Evolutionary conservation across 1,140 invertebrate genomes (phyloP), one percentile per base, ranked within the genome.

Genomic region (Gerris buenoi): DNA sequence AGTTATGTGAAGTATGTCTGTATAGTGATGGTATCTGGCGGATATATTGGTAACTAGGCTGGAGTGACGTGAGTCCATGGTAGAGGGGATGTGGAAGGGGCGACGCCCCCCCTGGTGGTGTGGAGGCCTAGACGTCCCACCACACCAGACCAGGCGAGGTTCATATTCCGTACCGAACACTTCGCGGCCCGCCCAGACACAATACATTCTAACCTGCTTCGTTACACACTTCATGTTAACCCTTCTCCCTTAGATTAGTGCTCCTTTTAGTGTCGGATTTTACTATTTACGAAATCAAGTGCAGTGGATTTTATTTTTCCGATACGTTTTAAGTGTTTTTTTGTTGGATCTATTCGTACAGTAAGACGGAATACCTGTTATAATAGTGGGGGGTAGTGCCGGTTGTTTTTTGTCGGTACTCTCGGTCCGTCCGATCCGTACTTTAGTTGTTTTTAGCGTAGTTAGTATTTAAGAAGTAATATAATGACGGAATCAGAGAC

Each of bases 401-500:
- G 33, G 33, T 5, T 5, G 5, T 46, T 46, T 46, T 46, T 46
- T 10, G 5, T 46, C 33, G 5, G 33, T 46, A n/a, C n/a, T n/a
- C n/a, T n/a, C n/a, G n/a, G n/a, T n/a, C n/a, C n/a, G n/a, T n/a
- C n/a, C n/a, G n/a, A n/a, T n/a, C n/a, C n/a, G n/a, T n/a, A n/a
- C n/a, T n/a, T n/a, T n/a, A n/a, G n/a, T n/a, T n/a, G n/a, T n/a
- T n/a, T n/a, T n/a, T n/a, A n/a, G n/a, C 33, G 33, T 10, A 18
- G 33, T 10, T 46, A 46, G 18, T 23, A n/a, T n/a, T n/a, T n/a
- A n/a, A n/a, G n/a, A n/a, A 25, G 23, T 22, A 22, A 13, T 25
- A 73, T 66, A 67, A 84, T 84, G 85, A 85, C 85, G 81, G 86
- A 87, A 79, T 83, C 83, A 79, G 83, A 85, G 75, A 81, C 82